phyloP scores from a whole-genome alignment of 2,888 invertebrate species.

The Heliothis peltigera region DNA sequence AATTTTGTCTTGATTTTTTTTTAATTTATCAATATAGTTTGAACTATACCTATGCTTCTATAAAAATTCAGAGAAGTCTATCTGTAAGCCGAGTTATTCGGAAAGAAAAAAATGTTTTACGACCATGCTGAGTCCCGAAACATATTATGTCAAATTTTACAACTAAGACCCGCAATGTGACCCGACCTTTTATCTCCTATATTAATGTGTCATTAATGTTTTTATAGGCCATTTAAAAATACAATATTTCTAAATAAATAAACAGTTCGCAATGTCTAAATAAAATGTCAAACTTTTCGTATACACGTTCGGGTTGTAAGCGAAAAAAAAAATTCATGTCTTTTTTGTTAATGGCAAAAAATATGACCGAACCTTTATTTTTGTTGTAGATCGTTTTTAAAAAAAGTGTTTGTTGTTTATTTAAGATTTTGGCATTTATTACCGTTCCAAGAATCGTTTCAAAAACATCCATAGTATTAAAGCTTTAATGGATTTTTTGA shows the following conservation, averaged over 20 bases:
- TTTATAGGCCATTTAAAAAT: slow-evolving; percentile 71
- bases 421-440: slow-evolving; percentile 17
- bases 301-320: slow-evolving; percentile 7
- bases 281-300: slow-evolving; percentile 26
- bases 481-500: not conserved
- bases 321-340: slow-evolving; percentile 3
- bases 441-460: slow-evolving; percentile 1
- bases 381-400: slow-evolving; percentile 45
- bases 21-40: too few species aligned
- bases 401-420: slow-evolving; percentile 16
- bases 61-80: slow-evolving; percentile 46
- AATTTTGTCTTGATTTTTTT: too few species aligned
- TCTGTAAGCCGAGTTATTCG: slow-evolving; percentile 65
- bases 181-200: slow-evolving; percentile 73
- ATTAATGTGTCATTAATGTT: slow-evolving; percentile 73
- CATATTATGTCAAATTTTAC: slow-evolving; percentile 78
- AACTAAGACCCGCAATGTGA: slow-evolving; percentile 69
- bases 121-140: slow-evolving; percentile 60
- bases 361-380: slow-evolving; percentile 11
- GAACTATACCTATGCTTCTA: not conserved
- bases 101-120: slow-evolving; percentile 71
- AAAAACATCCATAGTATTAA: not conserved
- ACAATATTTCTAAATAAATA: slow-evolving; percentile 45
- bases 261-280: slow-evolving; percentile 37
- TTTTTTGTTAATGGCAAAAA: slow-evolving; percentile 27